A percentile compares a stretch with the other conserved stretches of the same genome.
Evolutionary conservation across 2,113 vertebrate genomes (phyloP).

Genomic region (Casuarius casuarius): DNA sequence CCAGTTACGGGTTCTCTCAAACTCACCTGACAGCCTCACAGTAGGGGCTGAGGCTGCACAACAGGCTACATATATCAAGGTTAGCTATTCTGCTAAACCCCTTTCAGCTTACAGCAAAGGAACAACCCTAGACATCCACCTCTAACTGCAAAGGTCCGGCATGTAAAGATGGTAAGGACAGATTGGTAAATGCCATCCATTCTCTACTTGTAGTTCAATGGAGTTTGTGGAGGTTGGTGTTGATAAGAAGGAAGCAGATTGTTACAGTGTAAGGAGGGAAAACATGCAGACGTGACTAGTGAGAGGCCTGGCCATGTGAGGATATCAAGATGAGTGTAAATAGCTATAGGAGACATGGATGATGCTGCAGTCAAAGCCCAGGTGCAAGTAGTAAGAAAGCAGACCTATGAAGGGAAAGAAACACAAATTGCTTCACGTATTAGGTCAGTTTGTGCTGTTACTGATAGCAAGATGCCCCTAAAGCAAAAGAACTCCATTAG

Average conservation of each 20-base stretch:
- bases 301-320: neutral
- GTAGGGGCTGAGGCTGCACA: neutral
- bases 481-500: neutral
- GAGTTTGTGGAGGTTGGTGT: neutral
- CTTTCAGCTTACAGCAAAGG: neutral
- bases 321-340: neutral
- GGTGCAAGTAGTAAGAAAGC: neutral
- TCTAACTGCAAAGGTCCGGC: neutral
- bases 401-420: neutral
- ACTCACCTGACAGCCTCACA: rapidly evolving
- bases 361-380: neutral
- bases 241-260: neutral
- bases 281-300: neutral
- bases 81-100: neutral
- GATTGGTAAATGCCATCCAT: neutral
- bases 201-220: neutral
- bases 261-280: neutral
- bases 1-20: neutral
- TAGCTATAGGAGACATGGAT: neutral
- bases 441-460: neutral
- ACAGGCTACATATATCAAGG: neutral
- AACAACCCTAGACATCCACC: neutral
- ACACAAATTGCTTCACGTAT: too few relatives aligned
- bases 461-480: neutral
- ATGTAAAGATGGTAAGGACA: neutral